Evolutionary conservation across 2,797 vertebrate genomes (phyloP).

Genomic region (Coregonus sp.): DNA sequence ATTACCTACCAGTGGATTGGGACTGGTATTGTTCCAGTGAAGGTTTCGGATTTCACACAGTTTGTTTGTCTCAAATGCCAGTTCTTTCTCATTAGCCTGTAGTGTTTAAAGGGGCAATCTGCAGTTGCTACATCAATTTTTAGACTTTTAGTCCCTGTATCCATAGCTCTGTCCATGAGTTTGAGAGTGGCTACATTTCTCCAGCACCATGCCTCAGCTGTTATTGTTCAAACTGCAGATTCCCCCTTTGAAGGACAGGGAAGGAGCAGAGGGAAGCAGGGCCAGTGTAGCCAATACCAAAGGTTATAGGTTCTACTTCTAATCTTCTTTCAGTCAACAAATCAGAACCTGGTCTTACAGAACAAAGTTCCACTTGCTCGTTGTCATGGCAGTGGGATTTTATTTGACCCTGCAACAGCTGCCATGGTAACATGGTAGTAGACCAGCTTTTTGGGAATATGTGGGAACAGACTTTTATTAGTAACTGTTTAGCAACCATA

Average conservation of each 20-base stretch:
- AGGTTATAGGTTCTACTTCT: neutral
- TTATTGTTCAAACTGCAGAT: no score
- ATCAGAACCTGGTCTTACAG: slow-evolving; percentile 22
- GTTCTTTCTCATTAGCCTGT: neutral
- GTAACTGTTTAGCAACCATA: neutral
- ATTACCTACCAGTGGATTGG: neutral
- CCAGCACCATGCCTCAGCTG: no score
- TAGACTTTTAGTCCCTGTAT: neutral
- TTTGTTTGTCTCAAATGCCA: neutral
- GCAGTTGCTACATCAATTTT: neutral
- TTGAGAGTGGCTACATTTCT: no score
- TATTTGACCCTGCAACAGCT: slow-evolving; percentile 34
- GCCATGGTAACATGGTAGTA: slow-evolving; percentile 41
- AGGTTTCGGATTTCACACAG: neutral
- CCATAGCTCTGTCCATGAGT: no score
- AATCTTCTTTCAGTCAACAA: slow-evolving; percentile 22
- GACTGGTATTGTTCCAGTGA: neutral
- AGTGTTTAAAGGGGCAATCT: neutral
- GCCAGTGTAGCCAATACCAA: neutral
- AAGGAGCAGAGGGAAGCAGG: neutral
- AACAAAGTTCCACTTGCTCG: slow-evolving; percentile 30
- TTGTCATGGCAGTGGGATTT: slow-evolving; percentile 26
- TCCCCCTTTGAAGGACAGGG: neutral
- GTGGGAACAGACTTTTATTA: neutral
- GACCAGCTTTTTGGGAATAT: neutral